A percentile compares a stretch with the other conserved stretches of the same genome.
Evolutionary conservation across 2,113 vertebrate genomes (phyloP).

Genomic region (Dunckerocampus dactyliophorus): DNA sequence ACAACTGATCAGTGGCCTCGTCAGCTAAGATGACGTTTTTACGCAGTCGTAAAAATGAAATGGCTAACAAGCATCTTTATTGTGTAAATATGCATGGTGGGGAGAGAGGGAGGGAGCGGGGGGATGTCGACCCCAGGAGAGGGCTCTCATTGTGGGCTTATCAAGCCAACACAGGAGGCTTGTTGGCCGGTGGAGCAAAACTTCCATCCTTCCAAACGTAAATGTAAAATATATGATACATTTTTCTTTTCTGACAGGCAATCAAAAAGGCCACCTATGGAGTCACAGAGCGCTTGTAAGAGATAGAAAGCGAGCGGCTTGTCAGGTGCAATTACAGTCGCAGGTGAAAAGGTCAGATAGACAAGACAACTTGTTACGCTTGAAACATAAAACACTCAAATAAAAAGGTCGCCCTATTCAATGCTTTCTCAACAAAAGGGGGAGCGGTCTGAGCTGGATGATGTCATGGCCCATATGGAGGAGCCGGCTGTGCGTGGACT

Average conservation of each 20-base stretch:
- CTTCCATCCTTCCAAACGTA: constrained; percentile 17
- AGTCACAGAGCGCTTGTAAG: not conserved
- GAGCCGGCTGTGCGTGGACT: constrained; percentile 55
- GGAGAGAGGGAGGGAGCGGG: constrained; percentile 2
- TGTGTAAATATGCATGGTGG: constrained; percentile 32
- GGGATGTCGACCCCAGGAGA: constrained; percentile 62
- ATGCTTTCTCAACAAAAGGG: constrained; percentile 2
- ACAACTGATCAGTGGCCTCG: constrained; percentile 54
- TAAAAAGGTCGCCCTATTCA: constrained; percentile 49
- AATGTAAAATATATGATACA: not conserved
- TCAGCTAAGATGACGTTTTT: constrained; percentile 49
- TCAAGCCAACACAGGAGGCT: constrained; percentile 74
- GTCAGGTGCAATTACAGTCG: constrained; percentile 39
- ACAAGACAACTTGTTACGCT: constrained; percentile 33
- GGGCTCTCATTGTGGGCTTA: constrained; percentile 79
- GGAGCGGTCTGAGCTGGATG: constrained; percentile 10
- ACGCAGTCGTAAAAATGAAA: constrained; percentile 47
- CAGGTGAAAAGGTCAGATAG: constrained; percentile 48
- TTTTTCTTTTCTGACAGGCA: constrained; percentile 4
- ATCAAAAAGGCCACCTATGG: not conserved
- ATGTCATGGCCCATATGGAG: constrained; percentile 52
- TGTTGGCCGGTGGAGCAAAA: constrained; percentile 71
- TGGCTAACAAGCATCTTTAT: constrained; percentile 24
- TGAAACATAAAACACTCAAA: constrained; percentile 17
- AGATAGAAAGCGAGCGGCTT: constrained; percentile 18